Percentiles rank a stretch among this genome's conserved stretches.
Evolutionary conservation across 2,113 vertebrate genomes (phyloP).

Genomic region (Formicarius rufipectus): DNA sequence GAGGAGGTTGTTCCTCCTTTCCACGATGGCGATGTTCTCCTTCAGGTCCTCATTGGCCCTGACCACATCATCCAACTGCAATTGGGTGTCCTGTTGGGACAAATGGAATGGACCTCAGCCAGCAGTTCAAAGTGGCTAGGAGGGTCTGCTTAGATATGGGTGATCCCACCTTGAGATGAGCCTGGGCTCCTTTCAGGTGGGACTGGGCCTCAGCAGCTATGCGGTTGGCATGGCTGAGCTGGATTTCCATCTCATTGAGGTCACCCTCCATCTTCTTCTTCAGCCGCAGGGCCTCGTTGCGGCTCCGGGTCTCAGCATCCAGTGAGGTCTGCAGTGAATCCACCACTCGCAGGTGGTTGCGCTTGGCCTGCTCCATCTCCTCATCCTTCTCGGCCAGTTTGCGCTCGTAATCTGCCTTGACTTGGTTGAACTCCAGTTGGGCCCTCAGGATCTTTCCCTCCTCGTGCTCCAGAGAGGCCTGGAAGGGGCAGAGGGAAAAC

Average conservation of each 20-base stretch:
- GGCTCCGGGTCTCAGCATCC: slow-evolving; percentile 87
- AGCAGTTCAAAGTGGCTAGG: background rate
- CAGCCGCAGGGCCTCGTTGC: slow-evolving; percentile 88
- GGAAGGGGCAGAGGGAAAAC: background rate
- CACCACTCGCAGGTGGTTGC: slow-evolving; percentile 85
- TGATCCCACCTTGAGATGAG: background rate
- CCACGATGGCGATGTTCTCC: slow-evolving; percentile 80
- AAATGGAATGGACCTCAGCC: background rate
- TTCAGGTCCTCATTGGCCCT: slow-evolving; percentile 80
- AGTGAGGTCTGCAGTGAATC: slow-evolving; percentile 90
- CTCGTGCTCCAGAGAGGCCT: slow-evolving; percentile 90
- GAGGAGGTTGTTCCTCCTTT: slow-evolving; percentile 80
- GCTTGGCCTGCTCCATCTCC: slow-evolving; percentile 92
- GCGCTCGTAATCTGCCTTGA: slow-evolving; percentile 87
- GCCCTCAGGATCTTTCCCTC: slow-evolving; percentile 91
- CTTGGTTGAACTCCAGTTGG: slow-evolving; percentile 89
- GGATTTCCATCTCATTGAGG: slow-evolving; percentile 93
- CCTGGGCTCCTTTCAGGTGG: background rate
- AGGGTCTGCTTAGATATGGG: background rate
- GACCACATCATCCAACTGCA: slow-evolving; percentile 79
- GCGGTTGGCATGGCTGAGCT: slow-evolving; percentile 83
- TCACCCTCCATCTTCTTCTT: slow-evolving; percentile 95
- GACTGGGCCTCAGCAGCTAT: slow-evolving; percentile 77
- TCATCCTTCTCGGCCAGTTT: slow-evolving; percentile 90
- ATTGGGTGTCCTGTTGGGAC: slow-evolving; percentile 73